Percentiles rank a stretch among this genome's conserved stretches.
phyloP scores from a whole-genome alignment of 2,113 vertebrate species.

The Tachysurus fulvidraco region DNA sequence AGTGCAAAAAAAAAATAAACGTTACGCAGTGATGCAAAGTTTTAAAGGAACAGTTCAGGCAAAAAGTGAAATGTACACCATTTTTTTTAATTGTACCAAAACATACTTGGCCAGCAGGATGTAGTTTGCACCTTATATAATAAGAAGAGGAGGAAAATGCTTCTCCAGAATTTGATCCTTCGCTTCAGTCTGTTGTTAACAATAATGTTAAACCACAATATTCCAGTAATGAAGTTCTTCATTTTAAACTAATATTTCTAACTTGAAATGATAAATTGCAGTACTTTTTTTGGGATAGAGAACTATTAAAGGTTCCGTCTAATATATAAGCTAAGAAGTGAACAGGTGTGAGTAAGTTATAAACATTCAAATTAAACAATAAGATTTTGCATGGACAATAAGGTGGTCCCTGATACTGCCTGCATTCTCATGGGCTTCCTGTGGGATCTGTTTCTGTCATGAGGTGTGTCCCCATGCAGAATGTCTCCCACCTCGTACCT shows the following conservation, averaged over 20 bases:
- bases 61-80: not conserved
- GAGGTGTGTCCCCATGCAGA: not conserved
- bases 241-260: not conserved
- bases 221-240: not conserved
- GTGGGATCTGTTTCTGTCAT: not conserved
- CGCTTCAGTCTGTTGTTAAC: not conserved
- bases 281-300: not conserved
- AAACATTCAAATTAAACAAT: not conserved
- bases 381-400: no score
- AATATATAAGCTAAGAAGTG: not conserved
- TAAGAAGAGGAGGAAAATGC: not conserved
- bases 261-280: not conserved
- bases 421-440: not conserved
- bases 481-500: not conserved
- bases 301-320: not conserved
- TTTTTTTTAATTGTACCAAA: not conserved
- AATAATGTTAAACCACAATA: not conserved
- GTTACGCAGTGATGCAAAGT: not conserved
- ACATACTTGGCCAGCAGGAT: not conserved
- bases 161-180: not conserved
- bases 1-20: constrained; percentile 15
- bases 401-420: not conserved
- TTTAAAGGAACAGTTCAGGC: constrained; percentile 17
- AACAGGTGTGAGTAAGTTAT: not conserved
- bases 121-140: not conserved